Base-by-base conservation (phyloP, 1,140 invertebrate genomes). In the Anagrus nilaparvatae region DNA sequence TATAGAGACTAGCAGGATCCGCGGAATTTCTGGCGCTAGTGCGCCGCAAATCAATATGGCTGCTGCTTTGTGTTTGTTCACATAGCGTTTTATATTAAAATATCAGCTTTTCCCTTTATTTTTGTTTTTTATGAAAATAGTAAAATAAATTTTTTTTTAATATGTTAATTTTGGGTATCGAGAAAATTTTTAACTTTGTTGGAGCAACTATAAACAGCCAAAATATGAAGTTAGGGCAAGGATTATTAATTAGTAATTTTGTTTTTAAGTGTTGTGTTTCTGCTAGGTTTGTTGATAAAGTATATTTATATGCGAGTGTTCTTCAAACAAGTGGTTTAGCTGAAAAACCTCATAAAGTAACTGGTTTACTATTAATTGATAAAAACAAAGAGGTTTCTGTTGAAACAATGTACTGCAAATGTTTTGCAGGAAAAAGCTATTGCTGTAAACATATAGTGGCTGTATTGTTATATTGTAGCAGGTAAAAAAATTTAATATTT, bases 371-470 rank as follows among this genome's bases (percentile, higher is more conserved):
- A 10, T 20, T 39, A 5, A 1, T 1, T 17, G 7, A 29, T 39
- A 4, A 1, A 4, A 29, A 30, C 12, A n/a, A 20, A 20, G 1
- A 18, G 5, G 18, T 40, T 7, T 21, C 16, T 4, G n/a, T 40
- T 31, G 12, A 30, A 19, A 8, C 3, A 3, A 40, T 40, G 27
- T 5, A 40, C 7, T 40, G 37, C 13, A 27, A 5, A 3, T 40
- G 37, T 13, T 29, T 20, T 29, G 37, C 27, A 3, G 37, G 37
- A 1, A 2, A 25, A 20, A 40, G 27, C 18, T 18, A 30, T 14
- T 40, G 25, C 14, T 40, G 37, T 8, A 40, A 40, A 21, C 37
- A 40, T 12, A 29, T 40, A 0, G 27, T 40, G 2, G 27, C 25
- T 16, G 18, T 31, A 12, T 13, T 40, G 1, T 17, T 40, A 13